A percentile compares a stretch with the other conserved stretches of the same genome.
phyloP scores from a whole-genome alignment of 2,888 invertebrate genomes.

The Lamellibrachia satsuma region DNA sequence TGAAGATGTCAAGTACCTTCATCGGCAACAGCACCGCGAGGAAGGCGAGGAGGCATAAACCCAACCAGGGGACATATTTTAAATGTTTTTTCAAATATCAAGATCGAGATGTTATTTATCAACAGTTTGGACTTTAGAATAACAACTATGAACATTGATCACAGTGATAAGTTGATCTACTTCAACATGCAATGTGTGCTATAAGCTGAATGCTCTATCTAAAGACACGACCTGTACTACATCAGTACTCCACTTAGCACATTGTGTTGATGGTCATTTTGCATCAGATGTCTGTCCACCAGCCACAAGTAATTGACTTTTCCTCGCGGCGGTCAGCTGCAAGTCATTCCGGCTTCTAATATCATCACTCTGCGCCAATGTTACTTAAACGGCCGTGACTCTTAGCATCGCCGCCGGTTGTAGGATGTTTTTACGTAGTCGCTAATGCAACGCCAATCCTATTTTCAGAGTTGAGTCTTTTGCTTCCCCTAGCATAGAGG shows the following conservation, averaged over 20 bases:
- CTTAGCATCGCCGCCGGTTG: too few species aligned
- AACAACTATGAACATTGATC: neutral
- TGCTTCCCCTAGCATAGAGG: too few species aligned
- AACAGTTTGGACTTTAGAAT: neutral
- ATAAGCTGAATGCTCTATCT: neutral
- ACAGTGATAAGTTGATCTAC: neutral
- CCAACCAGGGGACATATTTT: neutral
- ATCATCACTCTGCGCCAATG: too few species aligned
- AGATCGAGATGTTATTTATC: neutral
- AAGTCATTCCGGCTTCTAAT: too few species aligned
- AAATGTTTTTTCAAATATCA: neutral
- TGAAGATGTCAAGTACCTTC: constrained; percentile 91
- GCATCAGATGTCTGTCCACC: neutral
- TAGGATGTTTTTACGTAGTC: too few species aligned
- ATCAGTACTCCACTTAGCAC: neutral
- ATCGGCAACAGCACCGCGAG: constrained; percentile 71
- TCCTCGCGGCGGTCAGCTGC: too few species aligned
- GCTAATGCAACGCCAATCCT: too few species aligned
- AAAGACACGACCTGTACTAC: neutral
- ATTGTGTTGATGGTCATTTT: neutral
- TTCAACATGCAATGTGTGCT: neutral
- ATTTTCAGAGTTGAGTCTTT: too few species aligned
- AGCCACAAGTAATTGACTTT: neutral
- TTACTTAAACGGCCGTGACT: too few species aligned
- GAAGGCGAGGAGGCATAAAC: constrained; percentile 26